phyloP scores from a whole-genome alignment of 1,140 invertebrate species.

The Anastrepha ludens region DNA sequence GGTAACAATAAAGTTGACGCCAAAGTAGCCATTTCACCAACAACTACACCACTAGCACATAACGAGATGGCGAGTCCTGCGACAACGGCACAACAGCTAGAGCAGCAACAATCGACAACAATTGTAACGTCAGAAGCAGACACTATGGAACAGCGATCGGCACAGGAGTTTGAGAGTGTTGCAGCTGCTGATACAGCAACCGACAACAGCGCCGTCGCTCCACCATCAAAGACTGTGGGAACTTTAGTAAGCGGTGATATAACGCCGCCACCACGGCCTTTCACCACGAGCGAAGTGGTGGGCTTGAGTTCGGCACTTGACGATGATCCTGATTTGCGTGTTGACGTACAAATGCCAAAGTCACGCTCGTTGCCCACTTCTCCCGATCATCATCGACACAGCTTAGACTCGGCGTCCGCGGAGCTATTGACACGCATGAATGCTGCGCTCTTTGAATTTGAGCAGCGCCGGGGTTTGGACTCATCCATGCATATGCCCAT shows the following conservation, averaged over 20 bases:
- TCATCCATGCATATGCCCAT: background rate
- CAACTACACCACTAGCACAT: background rate
- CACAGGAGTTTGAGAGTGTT: background rate
- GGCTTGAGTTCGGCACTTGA: conserved; percentile 59
- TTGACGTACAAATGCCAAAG: conserved; percentile 62
- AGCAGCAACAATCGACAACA: background rate
- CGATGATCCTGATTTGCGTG: conserved; percentile 66
- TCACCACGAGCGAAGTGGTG: conserved; percentile 71
- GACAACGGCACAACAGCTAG: background rate
- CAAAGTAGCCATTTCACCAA: background rate
- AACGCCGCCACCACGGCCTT: conserved; percentile 68
- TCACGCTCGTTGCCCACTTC: conserved; percentile 69
- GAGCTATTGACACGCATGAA: conserved; percentile 60
- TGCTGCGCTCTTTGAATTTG: conserved; percentile 66
- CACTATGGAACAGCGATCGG: background rate
- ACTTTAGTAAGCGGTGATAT: conserved; percentile 51
- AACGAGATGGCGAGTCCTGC: background rate
- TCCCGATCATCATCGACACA: conserved; percentile 61
- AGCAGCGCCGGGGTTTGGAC: background rate
- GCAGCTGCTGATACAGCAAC: background rate
- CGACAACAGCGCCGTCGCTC: conserved; percentile 48
- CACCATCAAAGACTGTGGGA: conserved; percentile 54
- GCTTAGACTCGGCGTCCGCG: conserved; percentile 50
- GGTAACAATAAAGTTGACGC: conserved; percentile 7
- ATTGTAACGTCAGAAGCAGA: background rate